Conservation (phyloP, 2,113 vertebrate species). For the Mugil cephalus region DNA sequence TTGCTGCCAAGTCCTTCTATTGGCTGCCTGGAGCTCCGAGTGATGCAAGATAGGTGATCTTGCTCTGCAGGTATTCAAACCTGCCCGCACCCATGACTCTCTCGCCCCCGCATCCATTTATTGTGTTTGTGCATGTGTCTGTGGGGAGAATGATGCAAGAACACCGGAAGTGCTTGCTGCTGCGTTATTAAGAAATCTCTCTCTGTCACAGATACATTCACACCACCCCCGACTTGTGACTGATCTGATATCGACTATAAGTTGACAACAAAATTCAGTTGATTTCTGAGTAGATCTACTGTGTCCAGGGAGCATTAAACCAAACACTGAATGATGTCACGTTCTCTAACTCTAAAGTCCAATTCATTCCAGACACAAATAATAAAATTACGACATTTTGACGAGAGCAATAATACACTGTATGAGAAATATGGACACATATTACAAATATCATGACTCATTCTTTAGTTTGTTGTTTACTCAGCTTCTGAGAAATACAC, state of each 20-base stretch:
- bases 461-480: conserved; percentile 1
- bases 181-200: conserved; percentile 55
- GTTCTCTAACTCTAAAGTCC: no score
- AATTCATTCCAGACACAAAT: background rate
- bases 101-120: conserved; percentile 42
- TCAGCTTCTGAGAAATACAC: conserved; percentile 14
- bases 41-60: conserved; percentile 75
- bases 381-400: background rate
- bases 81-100: conserved; percentile 56
- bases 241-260: conserved; percentile 14
- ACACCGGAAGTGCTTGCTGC: conserved; percentile 59
- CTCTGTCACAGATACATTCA: conserved; percentile 36
- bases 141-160: conserved; percentile 63
- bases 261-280: conserved; percentile 17
- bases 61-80: conserved; percentile 74
- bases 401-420: background rate
- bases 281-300: conserved; percentile 15
- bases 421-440: background rate
- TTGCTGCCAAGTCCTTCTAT: conserved; percentile 9
- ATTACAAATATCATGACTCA: conserved; percentile 28
- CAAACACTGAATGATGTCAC: no score
- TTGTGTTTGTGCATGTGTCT: conserved; percentile 45
- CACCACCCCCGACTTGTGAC: conserved; percentile 29
- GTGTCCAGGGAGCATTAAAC: background rate
- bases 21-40: conserved; percentile 61